Evolutionary conservation across 2,797 vertebrate species (phyloP), one percentile per base, ranked within the genome.

Genomic region (Lithobates pipiens): DNA sequence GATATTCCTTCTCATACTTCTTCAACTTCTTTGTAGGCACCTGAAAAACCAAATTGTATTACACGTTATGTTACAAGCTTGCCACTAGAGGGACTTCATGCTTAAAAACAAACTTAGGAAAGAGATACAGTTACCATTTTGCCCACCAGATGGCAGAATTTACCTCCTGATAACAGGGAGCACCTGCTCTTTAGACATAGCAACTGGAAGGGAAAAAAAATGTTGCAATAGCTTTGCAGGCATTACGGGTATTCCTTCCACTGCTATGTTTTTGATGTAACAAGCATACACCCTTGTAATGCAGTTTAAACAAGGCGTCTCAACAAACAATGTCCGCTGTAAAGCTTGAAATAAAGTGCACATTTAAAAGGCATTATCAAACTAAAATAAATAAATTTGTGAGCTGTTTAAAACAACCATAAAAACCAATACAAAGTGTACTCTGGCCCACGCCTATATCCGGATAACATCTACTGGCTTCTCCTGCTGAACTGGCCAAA

Each of bases 1-100:
- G 97, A 91, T 99, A 99, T 77, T 99, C 98, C 93, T 96, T 97
- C 92, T 99, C 98, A 95, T 99, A 99, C 94, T 99, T 99, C 96
- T 99, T 99, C 90, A 99, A 94, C 92, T 99, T 99, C 92, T 99
- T 99, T 46, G 96, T 98, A 73, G 98, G 97, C 88, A 99, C 98
- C 98, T 99, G 91, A 63, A 76, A 32, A 75, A 77, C 82, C 88
- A n/a, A 6, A 25, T 36, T 29, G 36, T 27, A 5, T 32, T 70
- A 16, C 15, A 32, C 23, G 80, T 25, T 46, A 34, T 34, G 7
- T 32, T 68, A 42, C 23, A 68, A 29, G 42, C 5, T 15, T 25
- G 72, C 71, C 84, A 80, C 46, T 81, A 76, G 71, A 54, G 72
- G 84, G 50, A 67, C 16, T 68, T n/a, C 57, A 46, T 18, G 61